Evolutionary conservation across 2,113 vertebrate genomes (phyloP), one percentile per base, ranked within the genome.

Genomic region (Zootoca vivipara): DNA sequence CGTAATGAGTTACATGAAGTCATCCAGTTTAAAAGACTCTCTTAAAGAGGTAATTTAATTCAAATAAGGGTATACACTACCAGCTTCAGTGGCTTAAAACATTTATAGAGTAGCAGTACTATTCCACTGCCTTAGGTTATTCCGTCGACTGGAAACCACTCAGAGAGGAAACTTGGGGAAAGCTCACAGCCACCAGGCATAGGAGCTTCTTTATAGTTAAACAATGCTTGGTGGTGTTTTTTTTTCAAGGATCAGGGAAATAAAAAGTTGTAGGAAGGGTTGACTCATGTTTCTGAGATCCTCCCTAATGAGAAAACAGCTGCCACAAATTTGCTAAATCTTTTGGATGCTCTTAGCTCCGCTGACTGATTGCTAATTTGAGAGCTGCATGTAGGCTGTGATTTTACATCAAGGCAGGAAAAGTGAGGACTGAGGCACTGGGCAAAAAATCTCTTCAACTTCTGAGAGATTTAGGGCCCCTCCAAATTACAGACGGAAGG

Each of bases 11-110:
- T 94, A 90, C 87, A 94, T 89, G 91, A 94, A 95, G 94, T 95
- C 91, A 94, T 93, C 89, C 40, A 0, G 93, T 95, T 94, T 94
- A 94, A 94, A 90, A 85, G 92, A 83, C 92, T 89, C 89, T 87
- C 75, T 94, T 91, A 90, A 95, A 92, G 95, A 94, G 90, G 91
- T 93, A 94, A 94, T 94, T 95, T 93, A 91, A 95, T 95, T 94
- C 92, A 93, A 94, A 94, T 91, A 94, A 78, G 86, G 87, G 90
- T 93, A 92, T 28, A 1, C 92, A 88, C 91, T 92, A 92, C 93
- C 88, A 85, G 89, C 81, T 94, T 91, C 91, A 89, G 91, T 81
- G 93, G 90, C 93, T 95, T 92, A 94, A 95, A 95, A 91, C 89
- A 91, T 93, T 95, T 94, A 91, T 67, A 91, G 92, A 94, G 83